phyloP scores from a whole-genome alignment of 2,113 vertebrate genomes.

The Notechis scutatus region DNA sequence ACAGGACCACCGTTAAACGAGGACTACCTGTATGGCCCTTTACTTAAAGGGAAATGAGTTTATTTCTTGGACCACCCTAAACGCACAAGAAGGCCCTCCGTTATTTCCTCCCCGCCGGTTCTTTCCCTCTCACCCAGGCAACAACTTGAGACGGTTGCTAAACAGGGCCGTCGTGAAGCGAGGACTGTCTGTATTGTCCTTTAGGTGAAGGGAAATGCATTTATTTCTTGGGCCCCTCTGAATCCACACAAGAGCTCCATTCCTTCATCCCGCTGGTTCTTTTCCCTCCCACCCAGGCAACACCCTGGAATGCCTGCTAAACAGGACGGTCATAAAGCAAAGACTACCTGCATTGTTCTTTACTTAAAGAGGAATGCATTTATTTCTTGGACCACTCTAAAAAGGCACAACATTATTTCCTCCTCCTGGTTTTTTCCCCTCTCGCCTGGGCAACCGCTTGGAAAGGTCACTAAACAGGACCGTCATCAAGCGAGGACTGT shows the following conservation, averaged over 20 bases:
- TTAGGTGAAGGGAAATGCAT: background rate
- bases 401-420: too few species aligned
- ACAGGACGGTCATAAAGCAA: rapidly evolving
- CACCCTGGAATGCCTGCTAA: slow-evolving; percentile 25
- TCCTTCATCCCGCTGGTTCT: background rate
- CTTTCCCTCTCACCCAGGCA: slow-evolving; percentile 68
- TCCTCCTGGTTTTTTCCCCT: too few species aligned
- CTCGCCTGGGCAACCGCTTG: too few species aligned
- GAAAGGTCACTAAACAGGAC: too few species aligned
- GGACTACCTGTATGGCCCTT: background rate
- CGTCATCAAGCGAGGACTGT: too few species aligned
- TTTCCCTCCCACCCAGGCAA: slow-evolving; percentile 73
- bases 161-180: background rate
- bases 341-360: background rate
- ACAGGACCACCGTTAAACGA: background rate
- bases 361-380: too few species aligned
- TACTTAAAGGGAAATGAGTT: background rate
- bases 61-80: background rate
- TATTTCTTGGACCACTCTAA: too few species aligned
- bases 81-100: too few species aligned
- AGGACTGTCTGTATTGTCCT: background rate
- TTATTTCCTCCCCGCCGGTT: background rate
- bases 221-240: background rate
- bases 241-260: background rate
- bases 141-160: slow-evolving; percentile 50